Percentiles rank a stretch among this genome's conserved stretches.
Conservation (phyloP, 1,140 invertebrate genomes). For the Sinella curviseta region DNA sequence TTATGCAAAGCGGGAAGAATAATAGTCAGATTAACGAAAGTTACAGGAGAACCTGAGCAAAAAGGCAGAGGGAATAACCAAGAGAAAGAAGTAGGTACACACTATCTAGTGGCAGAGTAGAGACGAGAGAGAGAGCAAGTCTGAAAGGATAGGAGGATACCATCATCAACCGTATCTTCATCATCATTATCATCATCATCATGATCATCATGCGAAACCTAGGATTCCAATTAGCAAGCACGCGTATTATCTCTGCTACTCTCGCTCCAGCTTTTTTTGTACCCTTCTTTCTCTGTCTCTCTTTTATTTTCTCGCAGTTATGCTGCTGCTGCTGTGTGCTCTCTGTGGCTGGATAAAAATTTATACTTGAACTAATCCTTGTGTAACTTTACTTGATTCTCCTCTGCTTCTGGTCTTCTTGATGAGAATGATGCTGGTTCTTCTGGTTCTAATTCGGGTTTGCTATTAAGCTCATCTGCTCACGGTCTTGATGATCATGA, state of each 20-base stretch:
- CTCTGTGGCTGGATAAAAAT: conserved; percentile 24
- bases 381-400: not conserved
- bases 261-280: conserved; percentile 16
- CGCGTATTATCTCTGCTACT: conserved; percentile 1
- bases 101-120: not conserved
- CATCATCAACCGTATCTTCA: not conserved
- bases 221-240: conserved; percentile 46
- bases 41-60: no score
- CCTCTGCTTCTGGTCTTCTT: not conserved
- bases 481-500: not conserved
- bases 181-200: not conserved
- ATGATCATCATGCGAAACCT: conserved; percentile 39
- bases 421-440: conserved; percentile 6
- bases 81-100: not conserved
- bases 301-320: not conserved
- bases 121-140: no score
- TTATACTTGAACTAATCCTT: conserved; percentile 43
- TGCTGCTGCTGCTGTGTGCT: not conserved
- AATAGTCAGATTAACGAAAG: no score
- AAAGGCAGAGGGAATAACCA: no score
- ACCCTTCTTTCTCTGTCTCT: conserved; percentile 10
- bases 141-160: not conserved
- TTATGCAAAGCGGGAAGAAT: no score
- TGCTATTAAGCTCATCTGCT: not conserved
- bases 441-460: not conserved